A percentile compares a stretch with the other conserved stretches of the same genome.
Conservation (phyloP, 2,797 vertebrate genomes). For the Glossophaga mutica region DNA sequence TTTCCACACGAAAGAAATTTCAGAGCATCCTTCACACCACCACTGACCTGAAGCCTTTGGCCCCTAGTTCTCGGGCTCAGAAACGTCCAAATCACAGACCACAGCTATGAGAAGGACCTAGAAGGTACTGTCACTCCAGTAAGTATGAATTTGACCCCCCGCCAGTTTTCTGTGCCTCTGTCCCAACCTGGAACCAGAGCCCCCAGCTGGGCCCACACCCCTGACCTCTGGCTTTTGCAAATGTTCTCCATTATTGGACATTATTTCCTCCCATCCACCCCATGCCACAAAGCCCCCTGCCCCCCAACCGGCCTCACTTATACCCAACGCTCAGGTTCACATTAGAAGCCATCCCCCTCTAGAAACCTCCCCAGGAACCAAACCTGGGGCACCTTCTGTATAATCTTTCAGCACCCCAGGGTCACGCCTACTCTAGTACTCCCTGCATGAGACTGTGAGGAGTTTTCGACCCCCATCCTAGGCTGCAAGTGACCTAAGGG, state of each 20-base stretch:
- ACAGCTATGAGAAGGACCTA: not conserved
- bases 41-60: not conserved
- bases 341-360: not conserved
- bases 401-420: not conserved
- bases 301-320: not conserved
- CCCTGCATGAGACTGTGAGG: no score
- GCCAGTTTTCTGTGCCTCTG: not conserved
- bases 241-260: not conserved
- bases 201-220: not conserved
- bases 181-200: not conserved
- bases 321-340: not conserved
- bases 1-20: not conserved
- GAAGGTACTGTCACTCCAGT: not conserved
- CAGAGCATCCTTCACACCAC: not conserved
- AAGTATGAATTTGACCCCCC: no score
- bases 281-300: fast-evolving
- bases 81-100: not conserved
- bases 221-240: not conserved
- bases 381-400: not conserved
- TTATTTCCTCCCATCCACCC: not conserved
- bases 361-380: not conserved
- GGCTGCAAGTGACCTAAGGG: not conserved
- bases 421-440: not conserved
- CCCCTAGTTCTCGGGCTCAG: not conserved
- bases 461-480: not conserved